phyloP scores from a whole-genome alignment of 1,140 invertebrate genomes.

The Augochlora pura region DNA sequence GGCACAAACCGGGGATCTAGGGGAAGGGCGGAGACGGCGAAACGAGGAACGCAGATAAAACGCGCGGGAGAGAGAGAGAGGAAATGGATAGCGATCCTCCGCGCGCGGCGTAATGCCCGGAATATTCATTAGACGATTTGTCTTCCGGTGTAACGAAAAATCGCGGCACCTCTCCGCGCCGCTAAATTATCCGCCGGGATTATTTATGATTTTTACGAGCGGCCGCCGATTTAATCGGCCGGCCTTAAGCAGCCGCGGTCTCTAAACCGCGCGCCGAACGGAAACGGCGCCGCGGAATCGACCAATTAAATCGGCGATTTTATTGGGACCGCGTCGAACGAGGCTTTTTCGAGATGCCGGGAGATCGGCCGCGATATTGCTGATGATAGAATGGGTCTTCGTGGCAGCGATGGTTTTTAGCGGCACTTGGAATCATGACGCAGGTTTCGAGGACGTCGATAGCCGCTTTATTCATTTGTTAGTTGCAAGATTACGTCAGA shows the following conservation, averaged over 20 bases:
- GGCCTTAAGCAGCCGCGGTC: background rate
- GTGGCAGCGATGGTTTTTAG: background rate
- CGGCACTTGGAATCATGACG: background rate
- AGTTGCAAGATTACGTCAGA: no score
- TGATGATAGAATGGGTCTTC: background rate
- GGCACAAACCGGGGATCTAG: no score
- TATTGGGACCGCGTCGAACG: background rate
- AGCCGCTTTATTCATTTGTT: no score
- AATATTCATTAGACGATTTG: conserved; percentile 12
- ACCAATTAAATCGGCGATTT: background rate
- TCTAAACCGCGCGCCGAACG: background rate
- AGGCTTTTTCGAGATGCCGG: background rate
- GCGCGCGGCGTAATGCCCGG: background rate
- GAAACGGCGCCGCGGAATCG: no score
- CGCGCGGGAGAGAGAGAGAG: background rate
- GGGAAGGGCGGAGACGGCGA: background rate
- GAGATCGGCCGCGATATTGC: background rate
- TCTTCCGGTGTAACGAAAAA: background rate
- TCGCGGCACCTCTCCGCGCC: background rate
- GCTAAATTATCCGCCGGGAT: conserved; percentile 6
- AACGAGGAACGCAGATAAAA: background rate
- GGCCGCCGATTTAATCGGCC: background rate
- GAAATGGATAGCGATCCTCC: background rate
- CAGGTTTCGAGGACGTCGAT: background rate
- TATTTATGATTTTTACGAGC: conserved; percentile 11